Percentiles rank a stretch among this genome's conserved stretches.
phyloP scores from a whole-genome alignment of 2,797 vertebrate species.

The Poecilia wingei region DNA sequence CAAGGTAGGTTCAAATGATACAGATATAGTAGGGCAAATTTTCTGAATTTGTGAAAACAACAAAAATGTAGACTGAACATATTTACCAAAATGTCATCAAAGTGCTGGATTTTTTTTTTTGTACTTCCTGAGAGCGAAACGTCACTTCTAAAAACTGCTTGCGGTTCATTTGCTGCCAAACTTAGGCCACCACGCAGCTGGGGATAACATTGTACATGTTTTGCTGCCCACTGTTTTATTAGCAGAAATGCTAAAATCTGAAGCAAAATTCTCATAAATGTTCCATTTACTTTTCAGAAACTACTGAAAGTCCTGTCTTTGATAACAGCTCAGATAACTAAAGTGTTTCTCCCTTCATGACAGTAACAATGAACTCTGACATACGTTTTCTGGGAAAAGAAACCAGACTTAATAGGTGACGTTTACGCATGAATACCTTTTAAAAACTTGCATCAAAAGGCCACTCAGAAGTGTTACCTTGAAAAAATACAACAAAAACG shows the following conservation, averaged over 20 bases:
- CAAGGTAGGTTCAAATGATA: conserved; percentile 8
- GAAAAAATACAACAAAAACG: not conserved
- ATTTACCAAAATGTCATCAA: not conserved
- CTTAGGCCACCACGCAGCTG: not conserved
- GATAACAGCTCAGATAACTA: conserved; percentile 10
- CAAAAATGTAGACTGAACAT: not conserved
- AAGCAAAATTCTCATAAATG: conserved; percentile 5
- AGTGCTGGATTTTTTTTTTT: not conserved
- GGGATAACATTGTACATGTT: not conserved
- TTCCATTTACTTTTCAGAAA: conserved; percentile 28
- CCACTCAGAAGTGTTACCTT: conserved; percentile 19
- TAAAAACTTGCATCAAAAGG: conserved; percentile 17
- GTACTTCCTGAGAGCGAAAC: not conserved
- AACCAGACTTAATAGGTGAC: conserved; percentile 21
- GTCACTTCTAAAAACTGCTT: not conserved
- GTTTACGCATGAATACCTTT: conserved; percentile 20
- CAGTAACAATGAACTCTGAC: conserved; percentile 21
- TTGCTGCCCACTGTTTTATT: not conserved
- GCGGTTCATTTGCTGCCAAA: not conserved
- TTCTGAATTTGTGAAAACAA: not conserved
- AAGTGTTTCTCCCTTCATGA: conserved; percentile 1
- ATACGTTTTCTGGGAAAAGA: conserved; percentile 5
- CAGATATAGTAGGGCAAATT: not conserved
- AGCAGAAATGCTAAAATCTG: conserved; percentile 18
- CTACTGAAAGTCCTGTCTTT: conserved; percentile 39